Conservation (phyloP, 1,140 invertebrate species). For the Laupala kohalensis region DNA sequence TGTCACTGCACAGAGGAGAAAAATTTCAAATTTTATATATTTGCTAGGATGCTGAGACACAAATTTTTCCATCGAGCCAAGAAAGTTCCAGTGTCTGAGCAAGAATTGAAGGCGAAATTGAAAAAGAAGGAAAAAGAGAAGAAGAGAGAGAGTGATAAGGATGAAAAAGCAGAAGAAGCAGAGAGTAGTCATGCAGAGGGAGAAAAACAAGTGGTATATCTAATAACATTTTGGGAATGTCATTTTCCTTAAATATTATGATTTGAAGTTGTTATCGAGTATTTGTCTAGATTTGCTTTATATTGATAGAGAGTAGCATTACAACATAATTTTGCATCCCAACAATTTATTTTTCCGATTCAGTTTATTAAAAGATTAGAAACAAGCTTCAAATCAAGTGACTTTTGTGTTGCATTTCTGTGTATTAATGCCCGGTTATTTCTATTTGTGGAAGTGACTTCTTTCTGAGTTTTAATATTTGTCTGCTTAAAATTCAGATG, state of each 20-base stretch:
- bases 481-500: conserved; percentile 13
- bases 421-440: too few relatives aligned
- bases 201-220: conserved; percentile 26
- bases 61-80: conserved; percentile 92
- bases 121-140: conserved; percentile 43
- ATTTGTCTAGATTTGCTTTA: too few relatives aligned
- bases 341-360: too few relatives aligned
- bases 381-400: not conserved
- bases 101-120: conserved; percentile 51
- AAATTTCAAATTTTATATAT: too few relatives aligned
- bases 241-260: too few relatives aligned
- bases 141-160: conserved; percentile 39
- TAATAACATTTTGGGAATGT: too few relatives aligned
- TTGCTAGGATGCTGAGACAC: conserved; percentile 63
- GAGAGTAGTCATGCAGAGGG: conserved; percentile 38
- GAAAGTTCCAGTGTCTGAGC: conserved; percentile 66
- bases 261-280: too few relatives aligned
- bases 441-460: not conserved
- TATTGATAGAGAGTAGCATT: too few relatives aligned
- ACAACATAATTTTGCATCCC: too few relatives aligned
- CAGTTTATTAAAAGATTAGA: too few relatives aligned
- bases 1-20: too few relatives aligned
- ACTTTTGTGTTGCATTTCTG: too few relatives aligned
- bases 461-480: not conserved
- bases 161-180: conserved; percentile 36